Evolutionary conservation across 2,888 invertebrate species (phyloP), one percentile per base, ranked within the genome.

Genomic region (Amblyjoppa fuscipennis): DNA sequence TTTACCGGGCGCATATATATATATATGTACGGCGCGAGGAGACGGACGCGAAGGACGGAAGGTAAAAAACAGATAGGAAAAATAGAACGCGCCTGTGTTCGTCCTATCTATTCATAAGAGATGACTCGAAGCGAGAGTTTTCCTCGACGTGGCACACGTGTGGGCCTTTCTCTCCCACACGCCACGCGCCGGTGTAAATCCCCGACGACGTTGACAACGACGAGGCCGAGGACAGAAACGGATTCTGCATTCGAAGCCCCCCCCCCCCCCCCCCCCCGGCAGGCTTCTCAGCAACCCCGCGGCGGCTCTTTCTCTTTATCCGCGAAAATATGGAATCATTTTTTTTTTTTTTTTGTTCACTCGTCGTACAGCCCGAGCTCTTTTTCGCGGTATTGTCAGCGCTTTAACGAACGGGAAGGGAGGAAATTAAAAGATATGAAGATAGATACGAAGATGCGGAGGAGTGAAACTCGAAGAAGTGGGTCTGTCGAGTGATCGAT

Each of bases 401-500:
- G 49, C 64, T 84, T 70, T 61, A 38, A 78, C 51, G 34, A 79
- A 13, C 64, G 74, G 61, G 69, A 13, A 68, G 49, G 70, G 20
- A 34, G 66, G 59, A 69, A 49, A 38, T 38, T 9, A 13, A 31
- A 28, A 16, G 49, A 68, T 20, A 20, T 20, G 20, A 31, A 11
- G 61, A 69, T 2, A 76, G 51, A 66, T n/a, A 59, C 4, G 45
- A 73, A 51, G 61, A 38, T 16, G 31, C 9, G 20, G 4, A 34
- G 4, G 80, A 75, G 49, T 56, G 34, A 31, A 20, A 75, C 16
- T 20, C 41, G 51, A 11, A 71, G 20, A 81, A 87, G 56, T 78
- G 70, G 77, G 76, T 68, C 61, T 59, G 59, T 59, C 25, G 76
- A 59, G 71, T 81, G 81, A 85, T 87, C 86, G 83, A 87, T 86